Evolutionary conservation across 2,797 vertebrate species (phyloP).

Genomic region (Microchirus variegatus): DNA sequence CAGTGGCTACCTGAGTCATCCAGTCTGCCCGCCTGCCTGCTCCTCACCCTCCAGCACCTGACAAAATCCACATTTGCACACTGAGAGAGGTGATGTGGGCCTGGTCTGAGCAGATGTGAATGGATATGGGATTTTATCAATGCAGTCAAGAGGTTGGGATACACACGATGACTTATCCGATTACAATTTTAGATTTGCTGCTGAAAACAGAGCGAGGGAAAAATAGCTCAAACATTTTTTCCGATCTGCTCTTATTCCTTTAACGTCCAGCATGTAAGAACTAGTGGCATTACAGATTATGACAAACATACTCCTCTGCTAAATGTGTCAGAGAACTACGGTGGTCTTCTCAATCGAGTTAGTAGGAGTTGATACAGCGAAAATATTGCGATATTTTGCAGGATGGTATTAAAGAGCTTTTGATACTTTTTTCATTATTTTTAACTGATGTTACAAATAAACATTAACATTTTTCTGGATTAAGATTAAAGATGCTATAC

Average conservation of each 20-base stretch:
- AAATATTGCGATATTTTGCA: no score
- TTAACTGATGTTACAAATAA: no score
- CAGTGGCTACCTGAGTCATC: slow-evolving; percentile 77
- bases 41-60: slow-evolving; percentile 54
- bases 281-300: no score
- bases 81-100: slow-evolving; percentile 36
- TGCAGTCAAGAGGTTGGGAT: slow-evolving; percentile 7
- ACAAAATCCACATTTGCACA: slow-evolving; percentile 64
- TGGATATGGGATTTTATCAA: slow-evolving; percentile 24
- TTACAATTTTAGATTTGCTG: neutral
- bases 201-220: slow-evolving; percentile 7
- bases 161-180: neutral
- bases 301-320: no score
- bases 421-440: no score
- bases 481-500: no score
- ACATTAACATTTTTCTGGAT: no score
- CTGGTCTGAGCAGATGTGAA: slow-evolving; percentile 42
- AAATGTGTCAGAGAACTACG: no score
- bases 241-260: neutral
- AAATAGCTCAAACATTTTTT: slow-evolving; percentile 17
- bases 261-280: no score
- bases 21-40: slow-evolving; percentile 66
- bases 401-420: no score
- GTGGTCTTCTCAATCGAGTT: no score
- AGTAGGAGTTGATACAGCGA: no score